A percentile compares a stretch with the other conserved stretches of the same genome.
phyloP scores from a whole-genome alignment of 2,797 vertebrate genomes.

The Kryptopterus vitreolus region DNA sequence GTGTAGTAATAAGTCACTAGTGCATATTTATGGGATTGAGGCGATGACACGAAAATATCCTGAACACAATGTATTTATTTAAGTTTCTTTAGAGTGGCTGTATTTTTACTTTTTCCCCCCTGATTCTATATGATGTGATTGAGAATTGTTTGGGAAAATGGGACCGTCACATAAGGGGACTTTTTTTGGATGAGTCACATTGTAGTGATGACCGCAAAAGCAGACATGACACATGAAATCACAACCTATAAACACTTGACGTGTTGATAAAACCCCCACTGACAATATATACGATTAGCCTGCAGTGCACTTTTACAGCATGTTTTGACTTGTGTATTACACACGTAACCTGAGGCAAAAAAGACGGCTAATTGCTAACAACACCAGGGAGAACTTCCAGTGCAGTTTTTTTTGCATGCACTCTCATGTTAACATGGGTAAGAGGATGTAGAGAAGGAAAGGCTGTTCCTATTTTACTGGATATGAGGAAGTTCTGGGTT shows the following conservation, averaged over 20 bases:
- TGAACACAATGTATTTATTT: not conserved
- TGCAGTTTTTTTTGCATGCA: constrained; percentile 6
- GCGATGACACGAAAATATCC: not conserved
- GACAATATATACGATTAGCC: not conserved
- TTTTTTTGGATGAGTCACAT: not conserved
- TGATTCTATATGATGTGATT: not conserved
- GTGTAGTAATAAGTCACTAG: too few relatives aligned
- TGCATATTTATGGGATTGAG: not conserved
- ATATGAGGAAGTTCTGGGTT: constrained; percentile 37
- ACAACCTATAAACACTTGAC: constrained; percentile 18
- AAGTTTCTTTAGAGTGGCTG: not conserved
- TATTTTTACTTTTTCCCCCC: not conserved
- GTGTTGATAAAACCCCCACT: constrained; percentile 32
- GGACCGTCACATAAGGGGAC: not conserved
- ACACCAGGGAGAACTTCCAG: constrained; percentile 6
- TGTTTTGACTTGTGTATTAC: constrained; percentile 43
- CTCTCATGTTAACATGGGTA: not conserved
- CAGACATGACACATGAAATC: constrained; percentile 25
- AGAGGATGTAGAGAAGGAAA: constrained; percentile 15
- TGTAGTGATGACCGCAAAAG: constrained; percentile 5
- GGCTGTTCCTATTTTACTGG: constrained; percentile 8
- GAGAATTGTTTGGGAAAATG: not conserved
- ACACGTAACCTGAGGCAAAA: constrained; percentile 33
- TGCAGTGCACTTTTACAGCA: constrained; percentile 26
- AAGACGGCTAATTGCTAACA: constrained; percentile 32